A percentile compares a stretch with the other conserved stretches of the same genome.
Evolutionary conservation across 2,113 vertebrate genomes (phyloP).

Genomic region (Indicator indicator): DNA sequence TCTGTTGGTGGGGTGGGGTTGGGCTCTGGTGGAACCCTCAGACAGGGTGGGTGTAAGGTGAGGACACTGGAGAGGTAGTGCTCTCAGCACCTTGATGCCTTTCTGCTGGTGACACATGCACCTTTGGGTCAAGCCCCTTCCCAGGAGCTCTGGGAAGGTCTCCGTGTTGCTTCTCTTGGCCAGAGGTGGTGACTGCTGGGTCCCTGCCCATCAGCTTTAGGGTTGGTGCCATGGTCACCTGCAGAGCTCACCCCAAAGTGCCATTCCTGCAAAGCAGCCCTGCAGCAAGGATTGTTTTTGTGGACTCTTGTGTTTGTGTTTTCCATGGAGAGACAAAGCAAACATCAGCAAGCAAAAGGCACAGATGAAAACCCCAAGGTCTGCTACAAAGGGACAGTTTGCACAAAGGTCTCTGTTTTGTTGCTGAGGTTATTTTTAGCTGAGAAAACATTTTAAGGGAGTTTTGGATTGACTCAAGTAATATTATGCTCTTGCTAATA

Average conservation of each 20-base stretch:
- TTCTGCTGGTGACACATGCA: not conserved
- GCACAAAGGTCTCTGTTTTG: conserved; percentile 15
- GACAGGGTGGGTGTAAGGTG: not conserved
- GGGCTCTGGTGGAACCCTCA: not conserved
- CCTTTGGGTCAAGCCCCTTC: not conserved
- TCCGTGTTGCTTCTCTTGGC: not conserved
- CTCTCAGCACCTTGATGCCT: not conserved
- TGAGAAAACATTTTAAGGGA: conserved; percentile 53
- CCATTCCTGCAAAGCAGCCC: not conserved
- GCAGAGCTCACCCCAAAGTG: not conserved
- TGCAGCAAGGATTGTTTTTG: not conserved
- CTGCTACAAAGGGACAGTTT: conserved; percentile 26
- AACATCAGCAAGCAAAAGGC: conserved; percentile 32
- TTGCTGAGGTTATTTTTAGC: conserved; percentile 42
- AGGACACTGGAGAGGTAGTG: not conserved
- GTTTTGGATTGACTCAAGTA: conserved; percentile 37
- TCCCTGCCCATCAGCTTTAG: not conserved
- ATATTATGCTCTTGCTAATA: conserved; percentile 19
- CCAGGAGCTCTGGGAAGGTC: not conserved
- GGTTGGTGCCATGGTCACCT: not conserved
- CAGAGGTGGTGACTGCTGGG: not conserved
- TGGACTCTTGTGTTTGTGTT: conserved; percentile 19
- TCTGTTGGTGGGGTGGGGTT: not conserved
- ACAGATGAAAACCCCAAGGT: not conserved
- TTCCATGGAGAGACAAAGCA: conserved; percentile 25